Evolutionary conservation across 2,797 vertebrate genomes (phyloP), one percentile per base, ranked within the genome.

Genomic region (Distichodus sexfasciatus): DNA sequence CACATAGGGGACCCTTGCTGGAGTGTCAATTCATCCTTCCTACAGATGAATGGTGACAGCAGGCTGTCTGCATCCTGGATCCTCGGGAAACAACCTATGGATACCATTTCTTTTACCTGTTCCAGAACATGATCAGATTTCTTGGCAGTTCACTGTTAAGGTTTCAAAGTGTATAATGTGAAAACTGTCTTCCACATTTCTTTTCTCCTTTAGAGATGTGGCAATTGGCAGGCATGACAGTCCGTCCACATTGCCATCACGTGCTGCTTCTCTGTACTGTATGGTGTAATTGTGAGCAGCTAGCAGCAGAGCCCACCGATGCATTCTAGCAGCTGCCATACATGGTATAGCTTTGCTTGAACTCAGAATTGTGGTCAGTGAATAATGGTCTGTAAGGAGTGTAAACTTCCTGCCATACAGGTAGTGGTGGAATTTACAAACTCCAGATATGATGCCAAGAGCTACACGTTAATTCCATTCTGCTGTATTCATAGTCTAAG

Each of bases 31-130:
- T 51, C 9, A 12, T 51, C 15, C 9, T 38, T 50, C 2, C 33
- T 38, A 3, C 4, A 38, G 19, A 64, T 3, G 5, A 38, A 65
- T 28, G 46, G 46, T 2, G 2, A 15, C 1, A 65, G 29, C 8
- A 11, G 11, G 4, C 46, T 11, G 15, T 35, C 29, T 14, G 2
- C 5, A 47, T 48, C n/a, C 19, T n/a, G 33, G 2, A 7, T 28
- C 46, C 43, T 1, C 15, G 61, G 46, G 6, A 64, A 40, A 26
- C 0, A 14, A 6, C 29, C 43, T 1, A 17, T 48, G 4, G 44
- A 9, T 31, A 63, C n/a, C 62, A 50, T 64, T 47, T 64, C 46
- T 19, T 9, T 36, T 26, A 51, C 46, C 19, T 48, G 9, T 14
- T 19, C 17, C 21, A 47, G 44, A 23, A 47, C 7, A 47, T 2